These are phyloP conservation scores for Hucho hucho DNA, from an alignment of 2,113 vertebrate species.

Conservation along the genomic window DNA sequence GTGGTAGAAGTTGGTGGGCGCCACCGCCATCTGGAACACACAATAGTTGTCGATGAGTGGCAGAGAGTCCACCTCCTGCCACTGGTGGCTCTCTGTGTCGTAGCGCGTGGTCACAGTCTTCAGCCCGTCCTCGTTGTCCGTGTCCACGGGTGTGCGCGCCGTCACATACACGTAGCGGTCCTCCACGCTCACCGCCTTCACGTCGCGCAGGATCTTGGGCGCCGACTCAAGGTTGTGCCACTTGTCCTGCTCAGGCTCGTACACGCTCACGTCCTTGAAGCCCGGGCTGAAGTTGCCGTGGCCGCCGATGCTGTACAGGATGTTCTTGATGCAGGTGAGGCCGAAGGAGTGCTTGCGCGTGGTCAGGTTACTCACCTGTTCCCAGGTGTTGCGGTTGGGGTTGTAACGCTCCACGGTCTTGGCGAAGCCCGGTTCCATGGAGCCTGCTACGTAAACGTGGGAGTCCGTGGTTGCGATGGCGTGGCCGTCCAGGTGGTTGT, in stretches of 20 bases:
- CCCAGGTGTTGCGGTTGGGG: constrained; percentile 85
- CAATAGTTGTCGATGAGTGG: constrained; percentile 88
- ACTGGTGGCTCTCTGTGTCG: constrained; percentile 82
- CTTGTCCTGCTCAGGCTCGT: constrained; percentile 85
- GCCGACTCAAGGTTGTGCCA: constrained; percentile 87
- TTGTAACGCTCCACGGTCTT: constrained; percentile 88
- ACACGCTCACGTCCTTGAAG: constrained; percentile 87
- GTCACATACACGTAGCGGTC: constrained; percentile 85
- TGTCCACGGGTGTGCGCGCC: constrained; percentile 84
- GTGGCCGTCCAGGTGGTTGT: constrained; percentile 87
- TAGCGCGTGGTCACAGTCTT: constrained; percentile 82
- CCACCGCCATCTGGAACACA: constrained; percentile 85
- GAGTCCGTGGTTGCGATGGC: constrained; percentile 83
- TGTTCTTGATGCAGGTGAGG: constrained; percentile 81
- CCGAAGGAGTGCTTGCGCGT: constrained; percentile 88
- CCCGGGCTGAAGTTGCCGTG: constrained; percentile 89
- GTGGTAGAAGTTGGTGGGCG: constrained; percentile 87
- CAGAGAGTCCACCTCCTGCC: constrained; percentile 85
- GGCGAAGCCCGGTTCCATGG: constrained; percentile 89
- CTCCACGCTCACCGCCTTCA: constrained; percentile 83
- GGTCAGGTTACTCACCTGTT: constrained; percentile 86
- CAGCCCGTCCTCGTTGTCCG: constrained; percentile 82
- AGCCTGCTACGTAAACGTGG: constrained; percentile 86
- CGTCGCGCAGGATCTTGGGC: constrained; percentile 86
- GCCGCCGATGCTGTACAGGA: constrained; percentile 85